Evolutionary conservation across 2,797 vertebrate species (phyloP), one percentile per base, ranked within the genome.

Genomic region (Acipenser transmontanus): DNA sequence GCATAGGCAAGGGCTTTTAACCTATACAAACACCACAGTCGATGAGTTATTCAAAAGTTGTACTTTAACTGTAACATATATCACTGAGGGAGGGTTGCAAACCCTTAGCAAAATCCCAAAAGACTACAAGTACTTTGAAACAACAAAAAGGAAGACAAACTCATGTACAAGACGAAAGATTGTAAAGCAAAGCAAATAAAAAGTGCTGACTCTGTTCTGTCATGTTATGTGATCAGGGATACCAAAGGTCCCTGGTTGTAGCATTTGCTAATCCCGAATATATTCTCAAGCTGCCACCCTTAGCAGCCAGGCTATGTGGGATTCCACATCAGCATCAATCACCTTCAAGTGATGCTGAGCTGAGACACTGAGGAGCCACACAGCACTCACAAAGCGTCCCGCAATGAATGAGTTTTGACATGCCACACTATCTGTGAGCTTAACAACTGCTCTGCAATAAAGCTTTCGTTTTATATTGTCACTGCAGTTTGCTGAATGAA

Each of bases 391-490:
- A 81, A 73, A 49, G 75, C 74, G 7, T 71, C 77, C 73, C 74
- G 82, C 79, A 76, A 73, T 70, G 77, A 86, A 80, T 80, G 80
- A 85, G 80, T 90, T 92, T 86, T 92, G 90, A 94, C 89, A 90
- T 82, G 81, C 85, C 78, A 59, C 68, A 73, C 74, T 81, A 83
- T 50, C 48, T n/a, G n/a, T 17, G 51, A 50, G 14, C 62, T 6
- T 17, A 20, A 4, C 12, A 6, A 64, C 14, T 52, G 47, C 47
- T 54, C 11, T 34, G 56, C 13, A n/a, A 34, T n/a, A 17, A 56
- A 34, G 20, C 20, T 34, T 34, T 20, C 6, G 6, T n/a, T 57
- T 10, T 11, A 11, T n/a, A 11, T 11, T 10, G 9, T 57, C 54
- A 57, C 13, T 57, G 54, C 54, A 1, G 54, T 3, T n/a, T 57